Conservation (phyloP, 2,797 vertebrate genomes). For the Chloroceryle inda region DNA sequence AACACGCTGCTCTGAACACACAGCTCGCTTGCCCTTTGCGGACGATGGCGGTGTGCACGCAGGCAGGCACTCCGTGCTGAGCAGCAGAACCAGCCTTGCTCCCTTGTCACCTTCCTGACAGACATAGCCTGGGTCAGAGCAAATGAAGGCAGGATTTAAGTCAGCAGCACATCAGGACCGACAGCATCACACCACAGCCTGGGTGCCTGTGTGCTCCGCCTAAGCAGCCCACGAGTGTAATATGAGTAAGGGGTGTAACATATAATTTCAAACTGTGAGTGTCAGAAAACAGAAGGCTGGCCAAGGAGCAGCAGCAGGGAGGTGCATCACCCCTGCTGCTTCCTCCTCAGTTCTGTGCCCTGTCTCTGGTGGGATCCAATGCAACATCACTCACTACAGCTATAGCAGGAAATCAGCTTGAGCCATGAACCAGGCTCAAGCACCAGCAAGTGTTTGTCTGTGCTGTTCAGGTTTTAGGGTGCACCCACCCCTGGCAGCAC, state of each 20-base stretch:
- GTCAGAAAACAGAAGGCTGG: background rate
- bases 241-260: background rate
- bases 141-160: background rate
- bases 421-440: background rate
- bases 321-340: background rate
- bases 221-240: background rate
- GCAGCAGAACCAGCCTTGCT: background rate
- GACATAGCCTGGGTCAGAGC: rapidly evolving
- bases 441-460: rapidly evolving
- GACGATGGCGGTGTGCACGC: rapidly evolving
- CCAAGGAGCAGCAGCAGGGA: background rate
- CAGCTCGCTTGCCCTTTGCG: background rate
- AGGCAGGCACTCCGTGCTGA: background rate
- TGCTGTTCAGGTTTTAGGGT: rapidly evolving
- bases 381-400: background rate
- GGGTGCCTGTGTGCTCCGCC: rapidly evolving
- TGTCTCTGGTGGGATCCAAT: background rate
- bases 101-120: background rate
- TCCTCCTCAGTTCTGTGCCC: background rate
- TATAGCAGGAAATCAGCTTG: rapidly evolving
- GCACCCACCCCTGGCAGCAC: background rate
- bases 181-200: background rate
- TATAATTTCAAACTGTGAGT: rapidly evolving
- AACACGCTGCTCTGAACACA: too few relatives aligned
- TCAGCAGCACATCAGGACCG: background rate